Conservation (phyloP, 37 sponge, comb jelly and placozoan genomes). For the Beroe forskalii region DNA sequence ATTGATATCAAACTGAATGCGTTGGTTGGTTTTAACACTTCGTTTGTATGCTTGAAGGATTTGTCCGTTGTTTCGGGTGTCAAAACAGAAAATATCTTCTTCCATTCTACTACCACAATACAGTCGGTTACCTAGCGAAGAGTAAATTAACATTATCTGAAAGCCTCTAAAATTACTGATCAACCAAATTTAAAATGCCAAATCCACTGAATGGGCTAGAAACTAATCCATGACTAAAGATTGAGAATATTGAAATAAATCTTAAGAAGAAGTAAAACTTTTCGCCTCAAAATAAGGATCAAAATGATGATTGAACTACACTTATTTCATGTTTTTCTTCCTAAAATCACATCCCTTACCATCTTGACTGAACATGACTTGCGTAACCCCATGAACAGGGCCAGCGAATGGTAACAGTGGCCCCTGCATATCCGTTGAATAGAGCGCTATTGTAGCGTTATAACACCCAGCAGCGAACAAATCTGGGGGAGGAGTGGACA, state of each 20-base stretch:
- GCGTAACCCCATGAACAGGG: slow-evolving; percentile 25
- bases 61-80: neutral
- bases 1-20: slow-evolving; percentile 40
- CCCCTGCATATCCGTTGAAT: slow-evolving; percentile 1
- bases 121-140: neutral
- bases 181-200: no score
- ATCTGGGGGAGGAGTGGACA: no score
- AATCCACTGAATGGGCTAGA: no score
- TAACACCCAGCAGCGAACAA: slow-evolving; percentile 48
- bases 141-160: no score
- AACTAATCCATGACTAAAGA: no score
- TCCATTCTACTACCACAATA: slow-evolving; percentile 62
- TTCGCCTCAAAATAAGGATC: no score
- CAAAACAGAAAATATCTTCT: slow-evolving; percentile 12
- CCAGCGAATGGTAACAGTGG: slow-evolving; percentile 1
- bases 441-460: slow-evolving; percentile 38
- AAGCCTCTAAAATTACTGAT: no score
- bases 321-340: no score
- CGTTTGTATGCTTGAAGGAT: neutral
- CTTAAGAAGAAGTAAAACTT: no score
- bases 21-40: slow-evolving; percentile 46
- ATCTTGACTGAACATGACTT: slow-evolving; percentile 8
- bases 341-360: no score
- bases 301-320: no score
- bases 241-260: no score